Evolutionary conservation across 2,113 vertebrate genomes (phyloP), one percentile per base, ranked within the genome.

Genomic region (Tiliqua scincoides): DNA sequence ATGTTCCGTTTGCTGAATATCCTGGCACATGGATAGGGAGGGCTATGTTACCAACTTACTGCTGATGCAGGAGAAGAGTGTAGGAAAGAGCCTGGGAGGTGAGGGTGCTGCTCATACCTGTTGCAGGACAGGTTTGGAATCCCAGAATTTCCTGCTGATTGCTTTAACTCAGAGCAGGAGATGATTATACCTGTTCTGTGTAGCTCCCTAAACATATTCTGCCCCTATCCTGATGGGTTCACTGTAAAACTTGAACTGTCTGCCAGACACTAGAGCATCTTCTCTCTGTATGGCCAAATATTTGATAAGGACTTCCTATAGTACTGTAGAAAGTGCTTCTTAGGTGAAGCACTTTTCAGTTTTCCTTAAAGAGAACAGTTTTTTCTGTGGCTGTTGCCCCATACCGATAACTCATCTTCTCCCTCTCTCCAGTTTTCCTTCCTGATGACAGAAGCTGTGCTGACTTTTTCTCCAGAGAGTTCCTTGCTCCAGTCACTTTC

Each of bases 401-500:
- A 48, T 48, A 8, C 43, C 63, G 9, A 48, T 48, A 15, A 27
- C 21, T 43, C 17, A 17, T 81, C 73, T 84, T 86, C 35, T 89
- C 20, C 91, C 84, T 93, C 75, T 77, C 63, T 87, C 30, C 94
- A 99, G 99, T 99, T 99, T 92, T 98, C 97, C 61, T 97, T 99
- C 91, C 96, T 99, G 93, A 98, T 99, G 98, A 99, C 98, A 0
- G 98, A 99, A 90, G 99, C 98, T 21, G 90, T 99, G 71, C 96
- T 99, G 81, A 93, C 98, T 6, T 99, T 99, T 94, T 99, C 98
- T 5, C 98, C 98, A 0, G 96, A 98, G 81, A 97, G 95, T 37
- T 99, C 98, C 2, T 95, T 95, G 73, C 90, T 98, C 59, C 96
- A 89, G 80, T 96, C 91, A 84, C 94, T 97, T 57, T 94, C 98